Evolutionary conservation across 2,797 vertebrate genomes (phyloP).

Genomic region (Emydoidea blandingii): DNA sequence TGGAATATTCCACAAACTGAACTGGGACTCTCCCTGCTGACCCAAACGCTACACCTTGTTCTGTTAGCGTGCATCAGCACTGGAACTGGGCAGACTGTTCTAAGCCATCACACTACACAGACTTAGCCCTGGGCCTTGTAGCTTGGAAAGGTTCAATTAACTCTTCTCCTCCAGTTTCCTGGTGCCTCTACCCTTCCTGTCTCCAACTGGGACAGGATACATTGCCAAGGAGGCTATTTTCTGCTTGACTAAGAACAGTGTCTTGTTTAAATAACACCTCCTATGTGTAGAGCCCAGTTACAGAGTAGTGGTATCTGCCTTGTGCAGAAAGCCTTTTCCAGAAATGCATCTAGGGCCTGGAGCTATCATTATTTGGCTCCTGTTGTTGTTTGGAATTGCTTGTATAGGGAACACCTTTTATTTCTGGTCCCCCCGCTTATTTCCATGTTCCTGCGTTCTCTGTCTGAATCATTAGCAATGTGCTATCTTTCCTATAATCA

Average conservation of each 20-base stretch:
- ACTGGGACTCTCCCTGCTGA: no score
- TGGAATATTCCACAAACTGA: no score
- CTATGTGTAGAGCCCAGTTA: slow-evolving; percentile 31
- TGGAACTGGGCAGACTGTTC: neutral
- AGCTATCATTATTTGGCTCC: neutral
- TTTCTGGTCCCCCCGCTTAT: neutral
- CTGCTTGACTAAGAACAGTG: slow-evolving; percentile 33
- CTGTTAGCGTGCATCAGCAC: no score
- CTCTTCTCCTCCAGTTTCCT: neutral
- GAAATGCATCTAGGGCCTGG: slow-evolving; percentile 56
- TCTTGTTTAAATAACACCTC: neutral
- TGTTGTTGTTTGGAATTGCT: neutral
- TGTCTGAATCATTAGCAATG: slow-evolving; percentile 17
- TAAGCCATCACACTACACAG: neutral
- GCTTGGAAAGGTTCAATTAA: slow-evolving; percentile 42
- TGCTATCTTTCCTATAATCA: slow-evolving; percentile 26
- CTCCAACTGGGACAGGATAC: slow-evolving; percentile 30
- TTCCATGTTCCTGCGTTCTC: neutral
- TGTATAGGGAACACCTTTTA: slow-evolving; percentile 30
- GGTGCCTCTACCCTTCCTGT: slow-evolving; percentile 30
- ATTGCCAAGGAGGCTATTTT: neutral
- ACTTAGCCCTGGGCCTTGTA: neutral
- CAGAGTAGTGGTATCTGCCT: neutral
- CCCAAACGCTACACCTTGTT: no score
- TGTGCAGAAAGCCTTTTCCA: slow-evolving; percentile 53